Conservation (phyloP, 1,140 invertebrate species). For the Halesus radiatus region DNA sequence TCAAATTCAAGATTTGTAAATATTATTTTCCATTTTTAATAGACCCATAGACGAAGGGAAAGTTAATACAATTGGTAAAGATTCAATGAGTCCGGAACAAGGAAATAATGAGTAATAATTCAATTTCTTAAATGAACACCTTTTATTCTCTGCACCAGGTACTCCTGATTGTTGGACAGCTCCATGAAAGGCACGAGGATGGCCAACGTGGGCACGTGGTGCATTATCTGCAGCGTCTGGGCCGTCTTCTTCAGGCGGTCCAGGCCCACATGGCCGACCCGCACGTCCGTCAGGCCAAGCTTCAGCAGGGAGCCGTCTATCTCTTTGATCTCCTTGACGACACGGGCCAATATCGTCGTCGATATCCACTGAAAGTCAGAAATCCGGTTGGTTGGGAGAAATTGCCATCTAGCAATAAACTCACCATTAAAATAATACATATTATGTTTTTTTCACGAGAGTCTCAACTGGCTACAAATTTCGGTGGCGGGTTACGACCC, state of each 20-base stretch:
- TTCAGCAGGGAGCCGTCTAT: conserved; percentile 77
- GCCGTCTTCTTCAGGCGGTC: conserved; percentile 80
- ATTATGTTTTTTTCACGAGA: too few relatives aligned
- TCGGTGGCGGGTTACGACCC: too few relatives aligned
- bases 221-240: conserved; percentile 72
- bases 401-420: too few relatives aligned
- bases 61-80: too few relatives aligned
- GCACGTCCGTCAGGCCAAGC: conserved; percentile 78
- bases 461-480: too few relatives aligned
- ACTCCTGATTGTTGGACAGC: conserved; percentile 85
- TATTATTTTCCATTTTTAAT: too few relatives aligned
- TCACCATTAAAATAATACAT: too few relatives aligned
- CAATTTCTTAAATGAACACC: conserved; percentile 57
- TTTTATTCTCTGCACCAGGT: conserved; percentile 82
- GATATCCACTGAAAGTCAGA: conserved; percentile 86
- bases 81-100: too few relatives aligned
- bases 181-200: conserved; percentile 84
- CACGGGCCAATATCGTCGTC: conserved; percentile 79
- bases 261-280: conserved; percentile 78
- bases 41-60: too few relatives aligned
- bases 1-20: too few relatives aligned
- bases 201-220: conserved; percentile 78
- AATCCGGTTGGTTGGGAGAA: too few relatives aligned
- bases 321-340: conserved; percentile 79
- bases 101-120: too few relatives aligned